A percentile compares a stretch with the other conserved stretches of the same genome.
These are phyloP conservation scores for Steinernema feltiae DNA, from an alignment of 1,140 invertebrate species.

Conservation along the genomic window DNA sequence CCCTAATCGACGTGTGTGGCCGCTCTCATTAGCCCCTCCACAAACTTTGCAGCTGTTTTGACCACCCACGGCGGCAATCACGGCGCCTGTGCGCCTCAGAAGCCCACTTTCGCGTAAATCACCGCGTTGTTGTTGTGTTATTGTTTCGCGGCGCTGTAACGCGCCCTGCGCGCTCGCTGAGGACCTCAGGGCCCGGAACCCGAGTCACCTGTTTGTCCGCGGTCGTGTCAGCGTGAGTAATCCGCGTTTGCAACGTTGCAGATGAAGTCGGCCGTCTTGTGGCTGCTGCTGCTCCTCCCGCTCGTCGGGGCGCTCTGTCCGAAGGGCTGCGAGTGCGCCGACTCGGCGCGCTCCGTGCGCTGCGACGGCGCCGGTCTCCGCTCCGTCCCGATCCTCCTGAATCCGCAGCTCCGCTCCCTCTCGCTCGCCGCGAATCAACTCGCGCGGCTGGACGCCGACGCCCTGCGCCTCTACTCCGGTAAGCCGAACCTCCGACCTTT, in stretches of 20 bases:
- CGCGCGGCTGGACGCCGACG: not conserved
- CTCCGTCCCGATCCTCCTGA: constrained; percentile 18
- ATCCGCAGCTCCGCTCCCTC: not conserved
- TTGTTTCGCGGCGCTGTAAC: not conserved
- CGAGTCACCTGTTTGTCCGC: not conserved
- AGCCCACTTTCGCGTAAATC: not conserved
- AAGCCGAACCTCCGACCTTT: no score
- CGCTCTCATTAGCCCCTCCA: not conserved
- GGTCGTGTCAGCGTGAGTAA: not conserved
- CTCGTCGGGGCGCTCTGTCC: constrained; percentile 12
- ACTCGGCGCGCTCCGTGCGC: not conserved
- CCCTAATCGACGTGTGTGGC: not conserved
- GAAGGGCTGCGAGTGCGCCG: constrained; percentile 11
- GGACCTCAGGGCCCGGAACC: no score
- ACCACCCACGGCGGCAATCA: not conserved
- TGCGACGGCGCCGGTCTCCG: constrained; percentile 16
- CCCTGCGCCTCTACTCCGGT: constrained; percentile 16
- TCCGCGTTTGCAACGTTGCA: not conserved
- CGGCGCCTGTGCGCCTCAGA: not conserved
- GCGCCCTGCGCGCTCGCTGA: no score
- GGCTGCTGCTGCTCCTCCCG: constrained; percentile 9
- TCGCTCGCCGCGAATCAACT: constrained; percentile 8
- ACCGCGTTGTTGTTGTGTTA: not conserved
- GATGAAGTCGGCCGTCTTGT: not conserved
- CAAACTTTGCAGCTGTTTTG: not conserved